Evolutionary conservation across 37 sponge, comb jelly and placozoan genomes (phyloP).

Genomic region (Amphimedon queenslandica): DNA sequence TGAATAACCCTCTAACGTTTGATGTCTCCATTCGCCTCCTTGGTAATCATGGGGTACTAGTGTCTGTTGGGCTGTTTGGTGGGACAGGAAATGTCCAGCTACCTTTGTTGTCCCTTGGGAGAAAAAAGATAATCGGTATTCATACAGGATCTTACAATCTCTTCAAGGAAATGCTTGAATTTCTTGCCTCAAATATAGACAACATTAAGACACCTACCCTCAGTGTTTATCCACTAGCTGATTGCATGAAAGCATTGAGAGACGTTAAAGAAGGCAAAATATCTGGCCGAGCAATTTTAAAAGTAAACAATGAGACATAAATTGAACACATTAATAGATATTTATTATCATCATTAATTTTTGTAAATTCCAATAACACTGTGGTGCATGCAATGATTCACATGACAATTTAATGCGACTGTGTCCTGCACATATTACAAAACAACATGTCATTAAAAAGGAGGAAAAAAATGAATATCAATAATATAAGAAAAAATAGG

Average conservation of each 20-base stretch:
- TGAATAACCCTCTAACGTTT: conserved; percentile 38
- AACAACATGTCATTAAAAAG: too few relatives aligned
- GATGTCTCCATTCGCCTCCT: neutral
- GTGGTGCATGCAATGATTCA: too few relatives aligned
- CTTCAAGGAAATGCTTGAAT: conserved; percentile 11
- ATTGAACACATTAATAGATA: too few relatives aligned
- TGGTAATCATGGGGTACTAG: conserved; percentile 6
- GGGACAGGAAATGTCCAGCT: conserved; percentile 27
- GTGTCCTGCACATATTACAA: too few relatives aligned
- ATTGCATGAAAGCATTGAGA: conserved; percentile 11
- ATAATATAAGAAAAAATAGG: neutral
- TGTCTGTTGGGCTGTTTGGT: conserved; percentile 42
- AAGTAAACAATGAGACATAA: neutral
- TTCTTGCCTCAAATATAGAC: neutral
- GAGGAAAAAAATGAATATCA: neutral
- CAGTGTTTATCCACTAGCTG: conserved; percentile 2
- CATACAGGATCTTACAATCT: conserved; percentile 12
- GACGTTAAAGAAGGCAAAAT: conserved; percentile 17
- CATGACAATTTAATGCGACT: too few relatives aligned
- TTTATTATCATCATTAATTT: too few relatives aligned
- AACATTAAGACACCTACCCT: conserved; percentile 6
- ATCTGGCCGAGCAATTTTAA: conserved; percentile 27
- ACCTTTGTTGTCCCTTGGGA: conserved; percentile 12
- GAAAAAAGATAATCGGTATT: conserved; percentile 5
- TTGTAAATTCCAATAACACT: too few relatives aligned